A percentile compares a stretch with the other conserved stretches of the same genome.
Evolutionary conservation across 2,113 vertebrate species (phyloP).

Genomic region (Sinocyclocheilus grahami): DNA sequence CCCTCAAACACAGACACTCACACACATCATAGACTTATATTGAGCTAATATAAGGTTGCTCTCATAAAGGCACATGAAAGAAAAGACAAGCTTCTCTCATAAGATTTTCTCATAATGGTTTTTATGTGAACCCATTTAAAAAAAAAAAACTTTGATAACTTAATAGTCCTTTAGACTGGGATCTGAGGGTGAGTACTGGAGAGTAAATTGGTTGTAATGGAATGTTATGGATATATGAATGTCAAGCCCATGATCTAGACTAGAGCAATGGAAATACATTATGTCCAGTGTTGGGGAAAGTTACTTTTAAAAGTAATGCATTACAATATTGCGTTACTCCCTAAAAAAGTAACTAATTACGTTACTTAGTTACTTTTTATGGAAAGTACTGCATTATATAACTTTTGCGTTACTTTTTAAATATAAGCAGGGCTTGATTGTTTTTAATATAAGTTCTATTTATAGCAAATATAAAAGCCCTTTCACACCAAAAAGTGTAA

Average conservation of each 20-base stretch:
- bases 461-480: too few species aligned
- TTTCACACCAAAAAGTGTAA: too few species aligned
- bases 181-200: background rate
- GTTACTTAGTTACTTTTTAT: too few species aligned
- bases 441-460: too few species aligned
- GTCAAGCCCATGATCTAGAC: background rate
- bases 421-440: too few species aligned
- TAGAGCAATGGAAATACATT: background rate
- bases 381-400: too few species aligned
- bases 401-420: too few species aligned
- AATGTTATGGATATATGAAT: background rate
- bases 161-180: background rate
- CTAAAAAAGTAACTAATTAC: too few species aligned
- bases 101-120: background rate
- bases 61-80: background rate
- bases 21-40: background rate
- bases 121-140: background rate
- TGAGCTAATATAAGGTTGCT: background rate
- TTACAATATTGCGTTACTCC: too few species aligned
- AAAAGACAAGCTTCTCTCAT: background rate
- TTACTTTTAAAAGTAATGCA: too few species aligned
- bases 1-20: slow-evolving; percentile 4
- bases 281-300: background rate
- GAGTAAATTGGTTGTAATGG: background rate
- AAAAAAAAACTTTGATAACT: background rate